Percentiles rank a stretch among this genome's conserved stretches.
Conservation (phyloP, 2,888 invertebrate genomes). For the Caenorhabditis plicata region DNA sequence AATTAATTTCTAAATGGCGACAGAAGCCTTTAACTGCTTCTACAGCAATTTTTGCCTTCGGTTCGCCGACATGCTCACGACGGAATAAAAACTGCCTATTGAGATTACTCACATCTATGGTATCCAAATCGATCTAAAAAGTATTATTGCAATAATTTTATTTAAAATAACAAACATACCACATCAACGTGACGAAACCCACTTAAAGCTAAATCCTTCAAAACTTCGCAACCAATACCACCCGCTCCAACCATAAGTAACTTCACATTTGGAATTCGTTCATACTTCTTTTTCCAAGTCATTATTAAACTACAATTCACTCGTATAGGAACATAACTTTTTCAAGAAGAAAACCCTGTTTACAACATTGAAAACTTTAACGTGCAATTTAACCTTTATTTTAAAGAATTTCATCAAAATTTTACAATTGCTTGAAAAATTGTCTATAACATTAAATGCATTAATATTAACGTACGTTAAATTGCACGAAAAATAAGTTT, state of each 20-base stretch:
- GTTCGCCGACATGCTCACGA: conserved; percentile 94
- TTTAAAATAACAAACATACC: conserved; percentile 76
- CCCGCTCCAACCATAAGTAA: conserved; percentile 80
- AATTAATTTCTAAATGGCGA: conserved; percentile 71
- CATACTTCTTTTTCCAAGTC: conserved; percentile 13
- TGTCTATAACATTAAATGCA: no score
- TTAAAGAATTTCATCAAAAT: no score
- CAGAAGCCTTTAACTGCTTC: conserved; percentile 49
- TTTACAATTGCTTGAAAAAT: no score
- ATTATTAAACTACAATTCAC: no score
- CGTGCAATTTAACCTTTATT: no score
- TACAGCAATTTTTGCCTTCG: conserved; percentile 74
- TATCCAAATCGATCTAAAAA: conserved; percentile 95
- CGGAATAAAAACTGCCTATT: conserved; percentile 99
- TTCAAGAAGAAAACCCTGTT: no score
- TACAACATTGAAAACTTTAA: no score
- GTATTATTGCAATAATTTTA: background rate
- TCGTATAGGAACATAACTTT: no score
- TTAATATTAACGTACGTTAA: no score
- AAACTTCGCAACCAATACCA: conserved; percentile 96
- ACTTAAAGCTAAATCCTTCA: conserved; percentile 92
- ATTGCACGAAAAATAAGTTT: no score
- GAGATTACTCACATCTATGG: conserved; percentile 97
- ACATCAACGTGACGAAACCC: conserved; percentile 91
- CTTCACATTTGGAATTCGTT: conserved; percentile 1